Evolutionary conservation across 1,140 invertebrate genomes (phyloP).

Genomic region (Leptinotarsa defecta): DNA sequence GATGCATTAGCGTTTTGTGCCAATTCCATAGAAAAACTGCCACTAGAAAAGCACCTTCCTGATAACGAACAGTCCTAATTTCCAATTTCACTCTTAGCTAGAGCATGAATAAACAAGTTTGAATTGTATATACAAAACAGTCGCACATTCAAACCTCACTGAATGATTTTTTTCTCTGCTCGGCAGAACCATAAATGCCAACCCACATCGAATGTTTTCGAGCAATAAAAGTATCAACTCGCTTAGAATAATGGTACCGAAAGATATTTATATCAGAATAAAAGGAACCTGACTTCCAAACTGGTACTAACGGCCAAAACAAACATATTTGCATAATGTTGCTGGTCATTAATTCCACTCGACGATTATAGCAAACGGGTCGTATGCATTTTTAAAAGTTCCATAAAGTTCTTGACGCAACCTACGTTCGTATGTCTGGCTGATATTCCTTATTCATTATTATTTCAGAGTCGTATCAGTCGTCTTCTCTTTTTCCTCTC

Average conservation of each 20-base stretch:
- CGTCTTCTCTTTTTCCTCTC: too few relatives aligned
- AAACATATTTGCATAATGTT: conserved; percentile 42
- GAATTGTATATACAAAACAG: neutral
- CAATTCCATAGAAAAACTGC: too few relatives aligned
- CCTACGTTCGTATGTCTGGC: neutral
- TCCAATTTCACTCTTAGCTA: too few relatives aligned
- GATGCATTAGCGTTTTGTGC: too few relatives aligned
- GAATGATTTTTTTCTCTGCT: conserved; percentile 1
- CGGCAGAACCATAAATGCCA: conserved; percentile 13
- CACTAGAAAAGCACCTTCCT: too few relatives aligned
- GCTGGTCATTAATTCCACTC: conserved; percentile 29
- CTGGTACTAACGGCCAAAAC: conserved; percentile 37
- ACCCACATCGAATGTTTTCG: conserved; percentile 21
- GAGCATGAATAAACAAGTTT: neutral
- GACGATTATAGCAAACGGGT: conserved; percentile 19
- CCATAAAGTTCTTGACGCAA: conserved; percentile 8
- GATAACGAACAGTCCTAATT: too few relatives aligned
- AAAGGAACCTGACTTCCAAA: conserved; percentile 31
- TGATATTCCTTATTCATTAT: neutral
- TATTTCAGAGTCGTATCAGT: neutral
- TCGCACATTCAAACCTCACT: neutral
- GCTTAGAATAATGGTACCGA: conserved; percentile 13
- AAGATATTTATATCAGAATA: conserved; percentile 19
- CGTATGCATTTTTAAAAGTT: neutral
- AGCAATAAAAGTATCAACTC: conserved; percentile 21